Evolutionary conservation across 1,140 invertebrate genomes (phyloP).

Genomic region (Eumeta japonica): DNA sequence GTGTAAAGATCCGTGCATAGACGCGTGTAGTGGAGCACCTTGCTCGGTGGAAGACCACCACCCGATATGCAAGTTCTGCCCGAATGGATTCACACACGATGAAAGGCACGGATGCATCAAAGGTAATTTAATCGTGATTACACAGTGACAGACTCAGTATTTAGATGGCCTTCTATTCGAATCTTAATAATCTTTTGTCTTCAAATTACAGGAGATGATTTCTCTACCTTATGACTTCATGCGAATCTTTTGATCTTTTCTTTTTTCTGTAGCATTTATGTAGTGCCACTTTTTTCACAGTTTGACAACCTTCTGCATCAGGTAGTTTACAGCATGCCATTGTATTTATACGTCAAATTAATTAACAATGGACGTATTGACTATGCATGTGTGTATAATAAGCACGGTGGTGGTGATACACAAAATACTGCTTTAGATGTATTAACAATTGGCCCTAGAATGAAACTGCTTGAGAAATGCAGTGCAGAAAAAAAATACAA

Average conservation of each 20-base stretch:
- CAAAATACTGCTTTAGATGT: no score
- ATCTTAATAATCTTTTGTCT: slow-evolving; percentile 57
- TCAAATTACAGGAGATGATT: slow-evolving; percentile 57
- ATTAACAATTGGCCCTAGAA: no score
- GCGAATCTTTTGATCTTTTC: slow-evolving; percentile 43
- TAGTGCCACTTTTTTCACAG: slow-evolving; percentile 44
- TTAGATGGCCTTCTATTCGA: slow-evolving; percentile 30
- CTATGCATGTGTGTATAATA: neutral
- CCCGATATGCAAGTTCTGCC: slow-evolving; percentile 92
- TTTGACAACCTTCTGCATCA: slow-evolving; percentile 44
- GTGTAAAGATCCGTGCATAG: slow-evolving; percentile 86
- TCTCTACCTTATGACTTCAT: slow-evolving; percentile 52
- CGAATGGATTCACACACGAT: slow-evolving; percentile 83
- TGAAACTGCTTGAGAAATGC: no score
- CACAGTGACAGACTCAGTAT: slow-evolving; percentile 30
- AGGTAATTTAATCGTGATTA: slow-evolving; percentile 69
- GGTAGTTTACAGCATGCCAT: slow-evolving; percentile 42
- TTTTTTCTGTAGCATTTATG: slow-evolving; percentile 43
- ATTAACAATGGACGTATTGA: slow-evolving; percentile 16
- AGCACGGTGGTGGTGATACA: no score
- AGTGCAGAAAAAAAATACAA: no score
- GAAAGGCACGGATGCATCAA: slow-evolving; percentile 89
- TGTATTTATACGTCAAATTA: slow-evolving; percentile 35
- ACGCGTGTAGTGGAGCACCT: slow-evolving; percentile 78
- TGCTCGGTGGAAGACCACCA: slow-evolving; percentile 91